phyloP scores from a whole-genome alignment of 2,797 vertebrate species.

The Lagodon rhomboides region DNA sequence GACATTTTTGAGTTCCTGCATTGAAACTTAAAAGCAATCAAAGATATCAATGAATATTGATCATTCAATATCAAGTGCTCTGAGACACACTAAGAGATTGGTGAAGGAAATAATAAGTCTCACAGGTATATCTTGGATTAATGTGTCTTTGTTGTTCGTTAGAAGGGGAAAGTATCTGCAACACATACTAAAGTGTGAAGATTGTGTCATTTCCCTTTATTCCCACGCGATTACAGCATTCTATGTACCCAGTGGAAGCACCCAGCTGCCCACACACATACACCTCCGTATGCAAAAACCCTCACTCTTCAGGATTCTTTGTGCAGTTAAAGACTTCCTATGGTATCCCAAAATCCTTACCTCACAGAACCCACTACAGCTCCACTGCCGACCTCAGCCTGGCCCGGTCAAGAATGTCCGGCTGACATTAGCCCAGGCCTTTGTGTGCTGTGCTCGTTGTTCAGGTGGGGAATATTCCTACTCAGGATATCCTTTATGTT shows the following conservation, averaged over 20 bases:
- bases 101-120: conserved; percentile 4
- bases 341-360: conserved; percentile 31
- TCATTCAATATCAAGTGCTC: too few relatives aligned
- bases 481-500: conserved; percentile 79
- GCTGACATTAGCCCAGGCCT: conserved; percentile 55
- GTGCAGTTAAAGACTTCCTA: conserved; percentile 22
- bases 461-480: conserved; percentile 63
- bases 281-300: neutral
- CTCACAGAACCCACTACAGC: conserved; percentile 2
- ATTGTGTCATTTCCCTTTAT: conserved; percentile 31
- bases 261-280: conserved; percentile 18
- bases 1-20: neutral
- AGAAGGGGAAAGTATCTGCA: conserved; percentile 11
- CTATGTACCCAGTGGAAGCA: neutral
- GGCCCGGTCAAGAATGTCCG: conserved; percentile 59
- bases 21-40: neutral
- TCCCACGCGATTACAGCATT: conserved; percentile 10
- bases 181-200: conserved; percentile 26
- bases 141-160: conserved; percentile 12
- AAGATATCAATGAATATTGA: neutral
- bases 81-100: neutral
- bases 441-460: conserved; percentile 68
- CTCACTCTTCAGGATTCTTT: neutral
- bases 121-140: neutral
- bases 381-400: conserved; percentile 27